phyloP scores from a whole-genome alignment of 1,140 invertebrate genomes.

The Hermatobates lingyangjiaoensis region DNA sequence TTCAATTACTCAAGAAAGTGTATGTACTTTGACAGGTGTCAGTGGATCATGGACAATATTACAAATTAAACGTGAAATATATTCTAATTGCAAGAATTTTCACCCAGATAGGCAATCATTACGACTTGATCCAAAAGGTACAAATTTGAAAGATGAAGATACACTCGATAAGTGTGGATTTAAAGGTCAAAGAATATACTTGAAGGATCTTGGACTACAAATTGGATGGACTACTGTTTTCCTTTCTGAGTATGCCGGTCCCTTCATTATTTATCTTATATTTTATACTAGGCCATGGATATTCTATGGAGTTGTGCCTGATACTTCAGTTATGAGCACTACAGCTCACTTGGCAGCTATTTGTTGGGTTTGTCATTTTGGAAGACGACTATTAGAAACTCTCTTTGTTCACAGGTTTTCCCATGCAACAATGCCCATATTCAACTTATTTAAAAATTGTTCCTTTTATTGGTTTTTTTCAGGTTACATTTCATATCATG shows the following conservation, averaged over 20 bases:
- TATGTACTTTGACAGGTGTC: too few relatives aligned
- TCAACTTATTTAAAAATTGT: conserved; percentile 95
- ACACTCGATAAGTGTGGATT: conserved; percentile 35
- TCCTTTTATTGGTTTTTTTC: conserved; percentile 96
- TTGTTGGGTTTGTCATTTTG: conserved; percentile 84
- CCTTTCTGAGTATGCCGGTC: conserved; percentile 89
- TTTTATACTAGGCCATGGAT: conserved; percentile 75
- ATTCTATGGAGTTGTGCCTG: conserved; percentile 58
- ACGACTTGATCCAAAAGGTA: conserved; percentile 58
- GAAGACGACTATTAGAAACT: conserved; percentile 85
- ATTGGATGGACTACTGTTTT: conserved; percentile 99
- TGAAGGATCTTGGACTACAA: conserved; percentile 92
- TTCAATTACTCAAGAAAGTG: too few relatives aligned
- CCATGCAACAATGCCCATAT: conserved; percentile 91
- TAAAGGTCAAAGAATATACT: conserved; percentile 45
- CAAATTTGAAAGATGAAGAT: conserved; percentile 47
- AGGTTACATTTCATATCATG: conserved; percentile 87
- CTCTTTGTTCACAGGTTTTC: conserved; percentile 96
- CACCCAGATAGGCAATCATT: conserved; percentile 66
- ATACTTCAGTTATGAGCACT: conserved; percentile 22
- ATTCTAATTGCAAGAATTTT: conserved; percentile 39
- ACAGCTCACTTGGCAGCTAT: conserved; percentile 45
- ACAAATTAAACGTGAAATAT: conserved; percentile 57
- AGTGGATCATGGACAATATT: conserved; percentile 33
- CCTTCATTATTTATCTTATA: conserved; percentile 76